Base-by-base conservation (phyloP, 2,888 invertebrate genomes). In the Lampropteryx suffumata region DNA sequence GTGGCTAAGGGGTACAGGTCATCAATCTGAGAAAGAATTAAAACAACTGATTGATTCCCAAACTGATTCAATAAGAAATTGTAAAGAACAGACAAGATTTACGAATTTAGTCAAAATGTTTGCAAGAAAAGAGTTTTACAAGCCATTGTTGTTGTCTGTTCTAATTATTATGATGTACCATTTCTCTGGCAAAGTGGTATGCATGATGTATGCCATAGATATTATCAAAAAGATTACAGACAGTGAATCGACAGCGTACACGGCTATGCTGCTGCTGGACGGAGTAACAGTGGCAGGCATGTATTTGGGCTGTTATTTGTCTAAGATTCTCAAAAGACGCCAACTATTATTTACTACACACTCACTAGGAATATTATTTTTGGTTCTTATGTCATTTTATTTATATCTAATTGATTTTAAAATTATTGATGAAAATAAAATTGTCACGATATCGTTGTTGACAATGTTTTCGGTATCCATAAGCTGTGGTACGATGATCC, bases 401-500 rank as follows among this genome's bases (percentile, higher is more conserved):
- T 57, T 79, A 14, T 70, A 65, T 47, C 52, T 77, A n/a, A 50
- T 70, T 0, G 68, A 69, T 50, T 46, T 60, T 3, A 27, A 34
- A 0, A 3, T 70, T 1, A 32, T 76, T 3, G 6, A 13, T 0
- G 72, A 72, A 37, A 72, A 61, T 26, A 64, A 61, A 24, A 42
- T 61, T 6, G 13, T 70, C 0, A 59, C 71, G 0, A 57, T 74
- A 34, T n/a, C 49, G 2, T 44, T 74, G 8, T 43, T 75, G 14
- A 57, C 55, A 6, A 26, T 36, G n/a, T 72, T 63, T 54, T 75
- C 76, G 0, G 13, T 76, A 10, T 55, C 66, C 57, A 66, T 79
- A n/a, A 71, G n/a, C n/a, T n/a, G 70, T 35, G 80, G 81, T 3
- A 71, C 75, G 0, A 61, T 72, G 50, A 71, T 76, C 9, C 24